Base-by-base conservation (phyloP, 2,888 invertebrate genomes). In the Rhopalosiphum nymphaeae region DNA sequence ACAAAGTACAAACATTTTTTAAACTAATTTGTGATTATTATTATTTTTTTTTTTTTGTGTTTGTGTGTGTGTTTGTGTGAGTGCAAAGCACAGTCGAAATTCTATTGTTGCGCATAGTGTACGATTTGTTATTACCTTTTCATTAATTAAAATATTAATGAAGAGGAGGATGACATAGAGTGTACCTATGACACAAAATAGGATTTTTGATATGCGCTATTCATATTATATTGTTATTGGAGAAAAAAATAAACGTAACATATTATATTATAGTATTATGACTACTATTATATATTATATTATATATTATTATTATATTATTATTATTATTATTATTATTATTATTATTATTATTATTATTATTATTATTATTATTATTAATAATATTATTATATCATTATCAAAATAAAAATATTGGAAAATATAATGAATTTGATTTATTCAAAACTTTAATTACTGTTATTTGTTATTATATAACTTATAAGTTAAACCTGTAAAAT, bases 71-170 rank as follows among this genome's bases (percentile, higher is more conserved):
- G 46, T 78, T 9, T 36, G 67, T 78, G 29, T 26, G 67, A 13
- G 46, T 13, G 16, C 78, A 61, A 26, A 25, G 46, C 5, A 89
- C n/a, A 21, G 44, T 85, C 56, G n/a, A 91, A 49, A n/a, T 25
- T 21, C 21, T 10, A n/a, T 21, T 44, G 21, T 3, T n/a, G 57
- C 44, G 11, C 13, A 0, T 89, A 67, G 61, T 61, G 92, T 92
- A 92, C 92, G 92, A 92, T 92, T 92, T 92, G 92, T 92, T 86
- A 46, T 92, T 61, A 26, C 46, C 61, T 61, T 16, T 61, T 49
- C 26, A 25, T 56, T 11, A 29, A 46, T 29, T n/a, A 86, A 9
- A 44, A 67, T 78, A 44, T 29, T 4, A 13, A 13, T 44, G 86
- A 25, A 61, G 87, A 61, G 49, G 46, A 61, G 13, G 26, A 92